phyloP scores from a whole-genome alignment of 92 coral and sea anemone species.

The Galaxea fascicularis region DNA sequence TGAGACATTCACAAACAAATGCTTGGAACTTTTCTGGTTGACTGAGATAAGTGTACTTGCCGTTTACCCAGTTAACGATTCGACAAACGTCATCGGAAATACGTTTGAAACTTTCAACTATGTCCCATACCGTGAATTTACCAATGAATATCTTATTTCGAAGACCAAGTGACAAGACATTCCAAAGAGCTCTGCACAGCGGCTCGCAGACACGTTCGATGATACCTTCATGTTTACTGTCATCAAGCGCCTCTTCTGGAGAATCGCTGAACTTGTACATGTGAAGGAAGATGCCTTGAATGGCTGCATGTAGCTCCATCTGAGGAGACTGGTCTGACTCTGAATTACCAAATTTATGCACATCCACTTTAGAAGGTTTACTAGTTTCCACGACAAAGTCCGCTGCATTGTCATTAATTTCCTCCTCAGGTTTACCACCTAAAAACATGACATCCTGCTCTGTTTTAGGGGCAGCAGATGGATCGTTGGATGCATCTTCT shows the following conservation, averaged over 20 bases:
- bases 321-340: not conserved
- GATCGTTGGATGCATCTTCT: not conserved
- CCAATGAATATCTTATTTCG: constrained; percentile 14
- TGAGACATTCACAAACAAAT: constrained; percentile 52
- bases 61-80: constrained; percentile 39
- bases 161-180: constrained; percentile 31
- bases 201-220: constrained; percentile 14
- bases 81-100: not conserved
- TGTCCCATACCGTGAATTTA: constrained; percentile 34
- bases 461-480: not conserved
- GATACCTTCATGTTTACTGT: constrained; percentile 1
- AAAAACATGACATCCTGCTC: not conserved
- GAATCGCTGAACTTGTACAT: not conserved
- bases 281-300: constrained; percentile 17
- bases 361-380: not conserved
- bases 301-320: not conserved
- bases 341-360: not conserved
- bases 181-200: constrained; percentile 34
- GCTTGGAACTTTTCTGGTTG: constrained; percentile 44
- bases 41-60: not conserved
- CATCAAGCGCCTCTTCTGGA: constrained; percentile 17
- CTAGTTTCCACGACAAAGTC: not conserved
- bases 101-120: constrained; percentile 24
- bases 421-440: not conserved
- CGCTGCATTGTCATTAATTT: not conserved